Evolutionary conservation across 2,797 vertebrate species (phyloP), one percentile per base, ranked within the genome.

Genomic region (Protonibea diacanthus): DNA sequence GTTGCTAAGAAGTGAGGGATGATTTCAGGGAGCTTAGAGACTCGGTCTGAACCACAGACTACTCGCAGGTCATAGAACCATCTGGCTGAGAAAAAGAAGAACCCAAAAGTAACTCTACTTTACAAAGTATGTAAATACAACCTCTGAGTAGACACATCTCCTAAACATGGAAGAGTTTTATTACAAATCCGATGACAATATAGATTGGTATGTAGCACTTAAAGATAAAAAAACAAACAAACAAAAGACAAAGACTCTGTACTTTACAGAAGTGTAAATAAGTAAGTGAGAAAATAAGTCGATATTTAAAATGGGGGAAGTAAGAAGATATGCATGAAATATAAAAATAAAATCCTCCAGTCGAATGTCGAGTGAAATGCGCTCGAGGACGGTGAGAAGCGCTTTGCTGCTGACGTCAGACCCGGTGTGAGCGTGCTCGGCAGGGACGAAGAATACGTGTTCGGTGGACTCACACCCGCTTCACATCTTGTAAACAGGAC

Each of bases 111-210:
- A 67, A 57, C 21, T 27, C 15, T 51, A 59, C 45, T 76, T 57
- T 89, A 86, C 73, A 84, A 88, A 87, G 78, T 87, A 80, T 81
- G 71, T 58, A 80, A 86, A 91, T 71, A 83, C 75, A 74, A 73
- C 68, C 59, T 88, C 65, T 74, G 71, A 76, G 63, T 33, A 58
- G 53, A 49, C 66, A 78, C 58, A 23, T 65, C 72, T 72, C 45
- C 51, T 76, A 74, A 81, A 77, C 51, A 68, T 59, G 67, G 48
- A 69, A 33, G 6, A 20, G 40, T 80, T 68, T 81, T 61, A 79
- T 71, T 78, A 80, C 52, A 88, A 84, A 91, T 65, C 52, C 44
- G 79, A 82, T 33, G 47, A 68, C 51, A 51, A 76, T 66, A 83
- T 58, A 74, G 40, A 75, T 73, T 44, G 71, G 61, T 47, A 48